phyloP scores from a whole-genome alignment of 35 echinoderm and acorn worm genomes.

The Chiridota heheva region DNA sequence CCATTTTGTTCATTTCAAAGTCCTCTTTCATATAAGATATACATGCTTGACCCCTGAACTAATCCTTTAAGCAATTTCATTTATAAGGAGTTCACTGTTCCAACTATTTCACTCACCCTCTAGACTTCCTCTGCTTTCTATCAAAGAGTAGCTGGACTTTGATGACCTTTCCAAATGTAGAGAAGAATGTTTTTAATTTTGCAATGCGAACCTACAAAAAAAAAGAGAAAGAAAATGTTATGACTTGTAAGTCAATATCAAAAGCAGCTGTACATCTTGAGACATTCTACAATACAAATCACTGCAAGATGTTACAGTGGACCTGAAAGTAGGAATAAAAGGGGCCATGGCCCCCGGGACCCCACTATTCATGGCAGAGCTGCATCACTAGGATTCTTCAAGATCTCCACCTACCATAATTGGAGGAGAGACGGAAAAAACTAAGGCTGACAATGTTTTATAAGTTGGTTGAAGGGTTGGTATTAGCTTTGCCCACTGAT shows the following conservation, averaged over 20 bases:
- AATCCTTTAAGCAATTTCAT: too few species aligned
- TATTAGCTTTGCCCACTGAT: too few species aligned
- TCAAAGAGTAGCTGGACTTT: conserved; percentile 27
- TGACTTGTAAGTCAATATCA: background rate
- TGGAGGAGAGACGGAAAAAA: too few species aligned
- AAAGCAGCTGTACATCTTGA: background rate
- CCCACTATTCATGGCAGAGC: too few species aligned
- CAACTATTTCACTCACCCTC: conserved; percentile 7
- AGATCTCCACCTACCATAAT: too few species aligned
- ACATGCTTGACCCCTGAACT: too few species aligned
- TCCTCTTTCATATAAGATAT: too few species aligned
- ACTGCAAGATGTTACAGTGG: background rate
- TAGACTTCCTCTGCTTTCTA: conserved; percentile 16
- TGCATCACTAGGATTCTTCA: too few species aligned
- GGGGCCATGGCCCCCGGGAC: too few species aligned
- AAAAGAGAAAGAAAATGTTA: background rate
- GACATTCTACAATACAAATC: background rate
- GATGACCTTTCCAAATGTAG: conserved; percentile 13
- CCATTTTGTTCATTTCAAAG: too few species aligned
- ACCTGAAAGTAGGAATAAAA: background rate
- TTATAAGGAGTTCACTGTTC: background rate
- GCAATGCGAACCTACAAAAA: conserved; percentile 2
- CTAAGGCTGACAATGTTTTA: too few species aligned
- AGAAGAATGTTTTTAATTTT: conserved; percentile 17
- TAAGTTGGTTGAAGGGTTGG: too few species aligned